Percentiles rank a stretch among this genome's conserved stretches.
phyloP scores from a whole-genome alignment of 2,888 invertebrate species.

The Kuschelorhynchus macadamiae region DNA sequence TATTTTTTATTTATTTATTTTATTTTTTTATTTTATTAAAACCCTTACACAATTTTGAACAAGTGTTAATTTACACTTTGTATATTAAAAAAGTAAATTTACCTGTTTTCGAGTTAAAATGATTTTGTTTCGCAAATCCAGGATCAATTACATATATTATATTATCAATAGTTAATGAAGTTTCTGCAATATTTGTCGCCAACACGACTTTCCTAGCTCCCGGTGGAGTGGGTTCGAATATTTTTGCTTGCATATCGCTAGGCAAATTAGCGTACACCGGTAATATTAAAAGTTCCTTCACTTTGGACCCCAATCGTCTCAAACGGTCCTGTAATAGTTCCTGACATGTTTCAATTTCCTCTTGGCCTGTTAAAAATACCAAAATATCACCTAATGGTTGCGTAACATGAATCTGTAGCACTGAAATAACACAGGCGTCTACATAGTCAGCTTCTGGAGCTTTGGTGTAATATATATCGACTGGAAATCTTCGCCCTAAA shows the following conservation, averaged over 20 bases:
- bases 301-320: conserved; percentile 91
- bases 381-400: conserved; percentile 96
- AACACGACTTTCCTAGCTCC: conserved; percentile 97
- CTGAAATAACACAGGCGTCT: conserved; percentile 97
- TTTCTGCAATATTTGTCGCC: conserved; percentile 99
- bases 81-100: no score
- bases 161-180: conserved; percentile 98
- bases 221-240: conserved; percentile 97
- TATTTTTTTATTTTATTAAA: no score
- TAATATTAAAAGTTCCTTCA: conserved; percentile 91
- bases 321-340: conserved; percentile 92
- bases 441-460: conserved; percentile 99
- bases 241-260: conserved; percentile 98
- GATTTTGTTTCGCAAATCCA: conserved; percentile 99
- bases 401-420: conserved; percentile 98
- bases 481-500: conserved; percentile 86
- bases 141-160: conserved; percentile 99
- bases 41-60: no score
- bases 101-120: conserved; percentile 70
- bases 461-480: conserved; percentile 98
- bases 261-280: conserved; percentile 99
- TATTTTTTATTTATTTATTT: no score
- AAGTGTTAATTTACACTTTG: no score
- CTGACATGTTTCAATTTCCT: conserved; percentile 92
- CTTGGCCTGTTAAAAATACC: conserved; percentile 95